Base-by-base conservation (phyloP, 2,797 vertebrate species). In the Taeniopygia guttata region DNA sequence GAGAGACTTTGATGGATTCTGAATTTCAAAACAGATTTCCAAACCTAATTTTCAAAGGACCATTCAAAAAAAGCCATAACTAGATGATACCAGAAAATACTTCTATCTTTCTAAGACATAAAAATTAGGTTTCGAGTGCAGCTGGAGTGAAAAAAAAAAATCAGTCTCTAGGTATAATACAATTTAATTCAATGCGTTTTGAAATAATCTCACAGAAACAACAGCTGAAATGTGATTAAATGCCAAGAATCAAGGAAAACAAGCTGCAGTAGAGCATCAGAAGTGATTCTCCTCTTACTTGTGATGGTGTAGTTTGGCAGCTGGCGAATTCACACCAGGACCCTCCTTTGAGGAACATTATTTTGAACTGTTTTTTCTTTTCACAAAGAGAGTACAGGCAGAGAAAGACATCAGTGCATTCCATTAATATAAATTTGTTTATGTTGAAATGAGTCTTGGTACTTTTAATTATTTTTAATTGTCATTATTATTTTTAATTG, bases 221-320 rank as follows among this genome's bases (percentile, higher is more conserved):
- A 46, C 38, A 90, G 32, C 22, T 82, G 56, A 90, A 92, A 86
- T 94, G 43, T 82, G 83, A 90, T 94, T 92, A 93, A 90, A 90
- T 95, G 74, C 83, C 21, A 88, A 77, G 58, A 83, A 81, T 82
- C 70, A 84, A 59, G 87, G 81, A 83, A 84, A 93, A 76, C 23
- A 86, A 62, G 23, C 12, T 42, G 12, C 34, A 76, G 30, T 16
- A 42, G 40, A 86, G 19, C 56, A 68, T 66, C n/a, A 77, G 68
- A 30, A 19, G 27, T 82, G 56, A 55, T 83, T 84, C 36, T 77
- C 2, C 25, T 80, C n/a, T 72, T 73, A 23, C 26, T 62, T 69
- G 14, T 77, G 38, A 48, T 45, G 18, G 56, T 62, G 38, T 16
- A 68, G 58, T 43, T 84, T 88, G 59, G 19, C 22, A 85, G 49